A percentile compares a stretch with the other conserved stretches of the same genome.
These are phyloP conservation scores for Eurystomus gularis DNA, from an alignment of 2,113 vertebrate species.

Conservation along the genomic window DNA sequence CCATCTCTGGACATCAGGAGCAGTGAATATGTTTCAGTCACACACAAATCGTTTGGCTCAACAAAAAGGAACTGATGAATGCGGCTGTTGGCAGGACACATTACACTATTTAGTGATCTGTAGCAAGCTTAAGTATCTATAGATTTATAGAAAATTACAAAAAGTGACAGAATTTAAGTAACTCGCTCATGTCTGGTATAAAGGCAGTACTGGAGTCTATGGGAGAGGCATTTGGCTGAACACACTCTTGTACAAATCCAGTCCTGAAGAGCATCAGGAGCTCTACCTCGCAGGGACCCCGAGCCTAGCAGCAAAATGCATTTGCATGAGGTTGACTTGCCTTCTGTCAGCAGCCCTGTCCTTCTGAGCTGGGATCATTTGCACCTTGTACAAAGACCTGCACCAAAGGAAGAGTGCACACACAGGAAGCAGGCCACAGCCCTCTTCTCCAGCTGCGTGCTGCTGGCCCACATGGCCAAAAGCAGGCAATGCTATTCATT, in stretches of 20 bases:
- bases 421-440: neutral
- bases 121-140: neutral
- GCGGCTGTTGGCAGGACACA: neutral
- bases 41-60: rapidly evolving
- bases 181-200: neutral
- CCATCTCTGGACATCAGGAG: neutral
- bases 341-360: neutral
- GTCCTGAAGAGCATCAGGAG: neutral
- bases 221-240: neutral
- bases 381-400: neutral
- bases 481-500: neutral
- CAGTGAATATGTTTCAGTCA: neutral
- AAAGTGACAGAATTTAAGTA: neutral
- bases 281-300: rapidly evolving
- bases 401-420: neutral
- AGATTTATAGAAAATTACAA: neutral
- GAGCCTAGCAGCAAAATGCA: neutral
- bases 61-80: neutral
- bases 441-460: neutral
- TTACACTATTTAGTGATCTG: neutral
- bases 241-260: neutral
- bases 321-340: neutral
- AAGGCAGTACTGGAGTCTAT: neutral
- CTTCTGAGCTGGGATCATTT: neutral
- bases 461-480: neutral